Conservation (phyloP, 2,797 vertebrate species). For the Amniataba percoides region DNA sequence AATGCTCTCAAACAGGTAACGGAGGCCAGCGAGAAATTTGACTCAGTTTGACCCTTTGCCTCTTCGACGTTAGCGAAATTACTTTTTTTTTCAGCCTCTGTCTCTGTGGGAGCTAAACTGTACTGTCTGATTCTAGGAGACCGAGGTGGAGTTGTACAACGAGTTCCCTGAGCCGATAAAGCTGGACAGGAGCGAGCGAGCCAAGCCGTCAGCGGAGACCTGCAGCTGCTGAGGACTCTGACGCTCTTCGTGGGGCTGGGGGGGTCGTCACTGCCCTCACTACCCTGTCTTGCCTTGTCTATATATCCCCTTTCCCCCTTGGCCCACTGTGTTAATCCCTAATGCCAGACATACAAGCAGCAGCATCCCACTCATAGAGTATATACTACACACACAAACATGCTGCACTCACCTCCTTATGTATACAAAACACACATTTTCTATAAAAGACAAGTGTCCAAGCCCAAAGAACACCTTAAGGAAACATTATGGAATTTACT, state of each 20-base stretch:
- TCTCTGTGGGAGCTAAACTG: neutral
- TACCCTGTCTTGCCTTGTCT: conserved; percentile 86
- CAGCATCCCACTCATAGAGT: conserved; percentile 81
- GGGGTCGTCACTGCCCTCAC: conserved; percentile 62
- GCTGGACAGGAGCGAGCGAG: conserved; percentile 95
- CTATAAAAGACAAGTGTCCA: conserved; percentile 71
- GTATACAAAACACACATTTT: conserved; percentile 75
- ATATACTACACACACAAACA: conserved; percentile 72
- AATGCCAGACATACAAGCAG: conserved; percentile 78
- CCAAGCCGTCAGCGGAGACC: conserved; percentile 92
- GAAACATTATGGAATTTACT: conserved; percentile 72
- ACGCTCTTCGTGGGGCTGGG: conserved; percentile 54
- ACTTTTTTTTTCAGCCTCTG: neutral
- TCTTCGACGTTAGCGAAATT: neutral
- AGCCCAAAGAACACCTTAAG: conserved; percentile 77
- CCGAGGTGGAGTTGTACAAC: conserved; percentile 99
- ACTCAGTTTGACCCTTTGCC: neutral
- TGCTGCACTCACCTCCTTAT: conserved; percentile 73
- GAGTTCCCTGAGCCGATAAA: conserved; percentile 99
- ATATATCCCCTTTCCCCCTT: conserved; percentile 68
- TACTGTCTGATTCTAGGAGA: conserved; percentile 87
- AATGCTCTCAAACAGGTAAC: conserved; percentile 99
- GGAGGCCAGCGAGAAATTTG: neutral
- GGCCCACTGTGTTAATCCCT: conserved; percentile 63
- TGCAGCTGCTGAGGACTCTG: conserved; percentile 96